Conservation (phyloP, 2,797 vertebrate species). For the Sebastolobus alascanus region DNA sequence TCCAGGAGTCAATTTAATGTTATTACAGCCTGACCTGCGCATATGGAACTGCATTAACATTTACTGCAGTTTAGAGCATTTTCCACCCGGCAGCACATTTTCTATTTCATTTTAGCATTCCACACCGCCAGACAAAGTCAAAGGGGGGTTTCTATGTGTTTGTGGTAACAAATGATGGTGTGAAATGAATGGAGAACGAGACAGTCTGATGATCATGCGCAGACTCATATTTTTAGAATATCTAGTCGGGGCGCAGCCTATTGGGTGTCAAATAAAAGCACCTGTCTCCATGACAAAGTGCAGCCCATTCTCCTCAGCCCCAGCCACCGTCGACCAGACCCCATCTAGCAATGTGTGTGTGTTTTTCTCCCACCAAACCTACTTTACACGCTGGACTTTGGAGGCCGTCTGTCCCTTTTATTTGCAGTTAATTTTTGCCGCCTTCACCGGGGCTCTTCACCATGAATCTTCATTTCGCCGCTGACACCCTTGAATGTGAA, state of each 20-base stretch:
- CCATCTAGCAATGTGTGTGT: constrained; percentile 66
- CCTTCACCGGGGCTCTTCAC: constrained; percentile 89
- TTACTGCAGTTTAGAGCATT: constrained; percentile 44
- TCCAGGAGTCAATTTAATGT: constrained; percentile 43
- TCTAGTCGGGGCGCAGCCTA: constrained; percentile 80
- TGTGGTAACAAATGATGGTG: constrained; percentile 73
- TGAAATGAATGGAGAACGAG: constrained; percentile 83
- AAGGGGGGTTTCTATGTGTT: constrained; percentile 58
- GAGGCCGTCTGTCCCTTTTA: constrained; percentile 89
- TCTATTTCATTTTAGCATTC: constrained; percentile 60
- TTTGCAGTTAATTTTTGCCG: constrained; percentile 92
- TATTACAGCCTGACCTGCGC: constrained; percentile 36
- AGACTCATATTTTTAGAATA: constrained; percentile 87
- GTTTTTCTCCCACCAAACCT: constrained; percentile 72
- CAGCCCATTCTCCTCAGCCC: constrained; percentile 78
- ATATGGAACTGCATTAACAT: constrained; percentile 39
- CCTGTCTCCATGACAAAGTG: constrained; percentile 88
- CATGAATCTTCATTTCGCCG: constrained; percentile 95
- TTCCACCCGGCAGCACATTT: constrained; percentile 36
- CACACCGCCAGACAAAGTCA: constrained; percentile 61
- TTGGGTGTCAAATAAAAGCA: constrained; percentile 88
- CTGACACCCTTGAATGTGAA: constrained; percentile 97
- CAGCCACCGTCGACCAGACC: constrained; percentile 63
- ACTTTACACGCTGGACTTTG: constrained; percentile 84
- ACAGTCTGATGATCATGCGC: constrained; percentile 82